Evolutionary conservation across 2,797 vertebrate species (phyloP).

Genomic region (Choloepus didactylus): DNA sequence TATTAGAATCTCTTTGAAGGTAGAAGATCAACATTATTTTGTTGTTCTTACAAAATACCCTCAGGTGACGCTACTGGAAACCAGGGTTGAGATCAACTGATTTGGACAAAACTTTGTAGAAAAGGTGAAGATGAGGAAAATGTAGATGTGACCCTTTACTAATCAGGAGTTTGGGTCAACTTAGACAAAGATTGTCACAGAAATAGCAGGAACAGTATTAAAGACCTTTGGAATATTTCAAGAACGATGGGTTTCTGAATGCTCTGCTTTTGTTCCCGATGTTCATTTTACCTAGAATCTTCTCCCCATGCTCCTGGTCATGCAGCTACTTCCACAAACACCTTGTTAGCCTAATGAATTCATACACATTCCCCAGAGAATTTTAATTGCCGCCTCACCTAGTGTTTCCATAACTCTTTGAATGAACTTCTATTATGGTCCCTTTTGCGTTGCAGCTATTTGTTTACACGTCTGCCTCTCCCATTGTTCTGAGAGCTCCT

Average conservation of each 20-base stretch:
- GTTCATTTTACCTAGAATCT: slow-evolving; percentile 7
- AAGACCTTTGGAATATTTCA: not conserved
- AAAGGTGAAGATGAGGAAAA: not conserved
- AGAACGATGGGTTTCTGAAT: not conserved
- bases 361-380: not conserved
- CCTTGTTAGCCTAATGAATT: not conserved
- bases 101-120: slow-evolving; percentile 7
- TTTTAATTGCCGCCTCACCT: not conserved
- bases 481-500: not conserved
- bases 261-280: not conserved
- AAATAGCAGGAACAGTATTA: not conserved
- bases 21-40: not conserved
- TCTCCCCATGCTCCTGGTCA: not conserved
- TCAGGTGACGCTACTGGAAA: not conserved
- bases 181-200: not conserved
- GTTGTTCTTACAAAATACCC: not conserved
- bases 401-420: not conserved
- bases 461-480: not conserved
- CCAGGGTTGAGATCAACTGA: not conserved
- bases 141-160: not conserved
- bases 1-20: not conserved
- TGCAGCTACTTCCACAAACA: not conserved
- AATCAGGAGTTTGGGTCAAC: not conserved
- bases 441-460: not conserved
- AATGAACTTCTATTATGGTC: not conserved